phyloP scores from a whole-genome alignment of 2,113 vertebrate species.

The Pachypanchax playfairii region DNA sequence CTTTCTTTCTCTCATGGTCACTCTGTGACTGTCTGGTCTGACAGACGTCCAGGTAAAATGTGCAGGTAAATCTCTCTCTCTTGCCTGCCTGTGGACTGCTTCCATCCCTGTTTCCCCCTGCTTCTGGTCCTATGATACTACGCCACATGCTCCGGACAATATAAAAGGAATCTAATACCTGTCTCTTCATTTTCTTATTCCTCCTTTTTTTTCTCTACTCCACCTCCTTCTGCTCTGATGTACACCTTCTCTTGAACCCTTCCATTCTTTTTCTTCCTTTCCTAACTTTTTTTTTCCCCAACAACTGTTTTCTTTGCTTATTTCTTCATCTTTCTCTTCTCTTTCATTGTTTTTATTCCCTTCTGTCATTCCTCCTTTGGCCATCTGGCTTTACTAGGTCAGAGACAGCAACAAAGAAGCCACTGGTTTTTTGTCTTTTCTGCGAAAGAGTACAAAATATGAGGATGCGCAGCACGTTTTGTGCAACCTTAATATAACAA shows the following conservation, averaged over 20 bases:
- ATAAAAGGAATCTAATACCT: conserved; percentile 60
- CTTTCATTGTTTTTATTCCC: background rate
- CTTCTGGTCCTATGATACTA: conserved; percentile 74
- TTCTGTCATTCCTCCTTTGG: background rate
- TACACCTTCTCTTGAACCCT: background rate
- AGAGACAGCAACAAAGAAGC: conserved; percentile 93
- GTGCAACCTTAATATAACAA: conserved; percentile 94
- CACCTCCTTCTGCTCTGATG: conserved; percentile 7
- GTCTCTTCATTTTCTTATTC: conserved; percentile 28
- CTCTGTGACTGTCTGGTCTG: conserved; percentile 83
- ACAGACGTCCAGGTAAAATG: conserved; percentile 85
- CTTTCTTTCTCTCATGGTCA: conserved; percentile 83
- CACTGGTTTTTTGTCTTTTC: conserved; percentile 90
- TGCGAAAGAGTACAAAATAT: conserved; percentile 95
- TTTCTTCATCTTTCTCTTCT: background rate
- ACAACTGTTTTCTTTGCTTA: background rate
- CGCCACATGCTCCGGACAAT: conserved; percentile 44
- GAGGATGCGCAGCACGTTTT: conserved; percentile 93
- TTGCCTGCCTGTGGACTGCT: conserved; percentile 84
- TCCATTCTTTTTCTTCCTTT: background rate
- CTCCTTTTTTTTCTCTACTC: conserved; percentile 11
- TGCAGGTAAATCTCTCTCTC: conserved; percentile 84
- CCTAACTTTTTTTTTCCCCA: background rate
- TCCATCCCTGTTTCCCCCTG: conserved; percentile 74
- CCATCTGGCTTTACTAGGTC: conserved; percentile 77